Percentiles rank a stretch among this genome's conserved stretches.
Evolutionary conservation across 92 coral and sea anemone genomes (phyloP).

Genomic region (Parazoanthus darwini): DNA sequence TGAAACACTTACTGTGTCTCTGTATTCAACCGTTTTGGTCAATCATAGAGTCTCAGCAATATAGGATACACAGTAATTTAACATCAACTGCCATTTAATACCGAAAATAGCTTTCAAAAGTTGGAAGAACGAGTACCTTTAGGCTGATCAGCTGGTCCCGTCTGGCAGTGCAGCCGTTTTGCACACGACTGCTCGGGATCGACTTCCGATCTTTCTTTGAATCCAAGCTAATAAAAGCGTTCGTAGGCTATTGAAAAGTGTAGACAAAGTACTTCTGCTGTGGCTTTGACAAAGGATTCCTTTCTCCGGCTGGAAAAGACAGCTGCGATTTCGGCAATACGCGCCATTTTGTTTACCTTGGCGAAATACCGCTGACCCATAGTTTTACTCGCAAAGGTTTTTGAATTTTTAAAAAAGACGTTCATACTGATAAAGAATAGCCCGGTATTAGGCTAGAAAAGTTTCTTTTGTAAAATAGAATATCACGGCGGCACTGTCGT

Average conservation of each 20-base stretch:
- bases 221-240: neutral
- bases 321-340: neutral
- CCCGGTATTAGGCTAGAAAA: no score
- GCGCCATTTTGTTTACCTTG: neutral
- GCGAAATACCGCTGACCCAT: neutral
- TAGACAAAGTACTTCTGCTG: neutral
- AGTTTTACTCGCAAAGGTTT: neutral
- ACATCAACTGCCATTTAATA: neutral
- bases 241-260: no score
- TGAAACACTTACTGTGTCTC: no score
- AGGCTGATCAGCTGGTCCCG: neutral
- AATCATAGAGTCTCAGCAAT: no score
- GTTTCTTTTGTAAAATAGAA: no score
- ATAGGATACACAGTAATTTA: neutral
- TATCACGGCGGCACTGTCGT: no score
- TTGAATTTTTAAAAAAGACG: no score
- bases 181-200: neutral
- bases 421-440: no score
- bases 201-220: neutral
- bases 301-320: neutral
- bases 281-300: conserved; percentile 6
- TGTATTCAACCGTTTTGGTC: no score
- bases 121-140: neutral
- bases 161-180: no score
- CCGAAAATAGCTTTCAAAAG: neutral